phyloP scores from a whole-genome alignment of 35 echinoderm and acorn worm genomes.

The Apostichopus parvimensis region DNA sequence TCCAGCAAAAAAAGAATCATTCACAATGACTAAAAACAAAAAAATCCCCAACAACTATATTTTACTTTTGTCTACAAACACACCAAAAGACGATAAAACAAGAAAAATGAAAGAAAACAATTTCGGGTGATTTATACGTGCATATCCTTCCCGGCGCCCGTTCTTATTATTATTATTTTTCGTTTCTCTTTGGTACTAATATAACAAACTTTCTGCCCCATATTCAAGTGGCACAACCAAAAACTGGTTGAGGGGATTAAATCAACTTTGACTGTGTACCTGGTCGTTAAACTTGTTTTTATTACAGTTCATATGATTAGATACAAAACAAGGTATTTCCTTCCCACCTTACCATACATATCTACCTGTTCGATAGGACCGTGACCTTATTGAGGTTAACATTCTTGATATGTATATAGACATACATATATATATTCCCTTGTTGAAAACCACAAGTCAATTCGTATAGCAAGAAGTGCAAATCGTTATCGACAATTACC shows the following conservation, averaged over 20 bases:
- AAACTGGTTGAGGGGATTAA: not conserved
- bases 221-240: slow-evolving; percentile 1
- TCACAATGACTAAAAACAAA: too few relatives aligned
- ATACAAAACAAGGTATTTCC: slow-evolving; percentile 43
- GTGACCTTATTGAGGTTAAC: slow-evolving; percentile 37
- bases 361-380: not conserved
- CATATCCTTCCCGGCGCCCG: too few relatives aligned
- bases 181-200: too few relatives aligned
- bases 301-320: slow-evolving; percentile 7
- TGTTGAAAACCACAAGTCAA: slow-evolving; percentile 29
- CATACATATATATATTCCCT: not conserved
- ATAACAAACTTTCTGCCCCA: not conserved
- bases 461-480: slow-evolving; percentile 18
- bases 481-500: slow-evolving; percentile 5
- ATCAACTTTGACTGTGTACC: slow-evolving; percentile 7
- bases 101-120: too few relatives aligned
- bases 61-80: too few relatives aligned
- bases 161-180: too few relatives aligned
- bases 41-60: too few relatives aligned
- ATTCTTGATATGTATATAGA: too few relatives aligned
- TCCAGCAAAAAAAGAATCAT: too few relatives aligned
- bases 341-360: too few relatives aligned
- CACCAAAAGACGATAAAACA: too few relatives aligned
- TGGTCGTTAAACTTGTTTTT: slow-evolving; percentile 20
- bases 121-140: too few relatives aligned